phyloP scores from a whole-genome alignment of 2,113 vertebrate species.

The Ictalurus punctatus region DNA sequence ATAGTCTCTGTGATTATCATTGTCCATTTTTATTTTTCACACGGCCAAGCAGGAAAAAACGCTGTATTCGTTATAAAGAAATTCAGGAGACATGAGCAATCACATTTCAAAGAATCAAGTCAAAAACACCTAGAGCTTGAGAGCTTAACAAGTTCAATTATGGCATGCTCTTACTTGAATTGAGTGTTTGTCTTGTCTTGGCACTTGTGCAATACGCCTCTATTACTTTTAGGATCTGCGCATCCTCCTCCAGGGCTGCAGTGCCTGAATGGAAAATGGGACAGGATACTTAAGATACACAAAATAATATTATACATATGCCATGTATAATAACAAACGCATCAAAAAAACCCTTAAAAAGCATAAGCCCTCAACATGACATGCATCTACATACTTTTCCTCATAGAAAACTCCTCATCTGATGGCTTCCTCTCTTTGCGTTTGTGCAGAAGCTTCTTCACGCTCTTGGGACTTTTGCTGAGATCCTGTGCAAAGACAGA shows the following conservation, averaged over 20 bases:
- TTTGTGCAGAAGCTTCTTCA: constrained; percentile 96
- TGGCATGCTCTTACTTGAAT: constrained; percentile 86
- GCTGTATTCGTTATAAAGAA: neutral
- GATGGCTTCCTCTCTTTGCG: constrained; percentile 96
- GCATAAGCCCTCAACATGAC: neutral
- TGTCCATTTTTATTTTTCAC: neutral
- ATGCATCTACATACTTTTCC: constrained; percentile 84
- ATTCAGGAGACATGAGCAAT: neutral
- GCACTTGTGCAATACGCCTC: constrained; percentile 98
- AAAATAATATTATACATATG: too few relatives aligned
- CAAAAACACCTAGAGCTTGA: neutral
- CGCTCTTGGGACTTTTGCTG: constrained; percentile 94
- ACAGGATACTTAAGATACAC: neutral
- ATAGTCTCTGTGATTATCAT: neutral
- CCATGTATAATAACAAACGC: neutral
- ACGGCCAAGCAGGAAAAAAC: neutral
- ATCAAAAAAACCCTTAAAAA: too few relatives aligned
- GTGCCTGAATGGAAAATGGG: constrained; percentile 77
- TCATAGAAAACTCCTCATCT: constrained; percentile 89
- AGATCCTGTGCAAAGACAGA: constrained; percentile 76
- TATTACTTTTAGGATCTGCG: constrained; percentile 97
- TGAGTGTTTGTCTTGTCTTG: constrained; percentile 95
- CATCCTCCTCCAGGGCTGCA: constrained; percentile 94
- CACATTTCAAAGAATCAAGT: neutral
- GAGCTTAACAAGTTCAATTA: neutral